These are phyloP conservation scores for Xiphophorus couchianus DNA, from an alignment of 2,113 vertebrate genomes.

Conservation along the genomic window DNA sequence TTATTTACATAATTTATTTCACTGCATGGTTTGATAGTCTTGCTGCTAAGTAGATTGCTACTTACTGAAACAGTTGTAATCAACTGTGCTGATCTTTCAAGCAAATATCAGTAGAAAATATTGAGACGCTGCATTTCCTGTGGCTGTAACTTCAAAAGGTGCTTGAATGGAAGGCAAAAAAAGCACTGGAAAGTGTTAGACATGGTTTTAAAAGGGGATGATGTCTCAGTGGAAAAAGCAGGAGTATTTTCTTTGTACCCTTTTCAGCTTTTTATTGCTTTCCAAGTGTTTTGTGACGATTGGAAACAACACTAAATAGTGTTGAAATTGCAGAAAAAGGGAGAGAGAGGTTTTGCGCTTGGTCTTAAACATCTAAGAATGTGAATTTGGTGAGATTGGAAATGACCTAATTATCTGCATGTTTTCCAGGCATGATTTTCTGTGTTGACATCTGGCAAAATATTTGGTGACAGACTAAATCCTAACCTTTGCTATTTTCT, in stretches of 20 bases:
- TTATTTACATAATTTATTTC: no score
- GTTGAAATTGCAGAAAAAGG: neutral
- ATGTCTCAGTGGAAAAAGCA: neutral
- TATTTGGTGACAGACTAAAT: neutral
- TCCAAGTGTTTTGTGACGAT: neutral
- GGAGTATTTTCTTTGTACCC: neutral
- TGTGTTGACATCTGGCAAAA: no score
- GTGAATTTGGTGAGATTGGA: no score
- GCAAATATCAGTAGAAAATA: neutral
- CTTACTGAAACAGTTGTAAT: no score
- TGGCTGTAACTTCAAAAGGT: neutral
- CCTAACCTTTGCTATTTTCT: neutral
- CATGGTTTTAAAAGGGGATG: neutral
- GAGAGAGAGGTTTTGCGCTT: no score
- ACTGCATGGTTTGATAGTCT: no score
- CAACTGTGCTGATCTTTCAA: neutral
- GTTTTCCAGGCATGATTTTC: no score
- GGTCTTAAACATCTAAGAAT: neutral
- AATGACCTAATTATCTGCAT: neutral
- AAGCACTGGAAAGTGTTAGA: neutral
- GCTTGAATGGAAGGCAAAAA: neutral
- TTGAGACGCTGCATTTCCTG: neutral
- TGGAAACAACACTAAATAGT: neutral
- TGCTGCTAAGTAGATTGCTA: no score
- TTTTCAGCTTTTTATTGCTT: neutral